Evolutionary conservation across 2,113 vertebrate species (phyloP), one percentile per base, ranked within the genome.

Genomic region (Atherinomorus stipes): DNA sequence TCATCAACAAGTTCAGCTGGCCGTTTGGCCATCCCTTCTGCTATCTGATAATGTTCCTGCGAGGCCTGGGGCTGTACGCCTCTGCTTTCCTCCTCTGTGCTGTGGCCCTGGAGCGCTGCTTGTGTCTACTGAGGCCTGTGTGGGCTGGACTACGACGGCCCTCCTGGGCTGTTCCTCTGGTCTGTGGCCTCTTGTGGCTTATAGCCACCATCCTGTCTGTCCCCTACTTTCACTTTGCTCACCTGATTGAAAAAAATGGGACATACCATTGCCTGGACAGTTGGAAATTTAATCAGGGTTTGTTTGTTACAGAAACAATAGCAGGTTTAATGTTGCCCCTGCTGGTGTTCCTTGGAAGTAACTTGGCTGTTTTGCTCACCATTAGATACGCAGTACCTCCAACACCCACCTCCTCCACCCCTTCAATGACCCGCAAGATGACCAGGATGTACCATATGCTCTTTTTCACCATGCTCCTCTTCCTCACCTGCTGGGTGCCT

Each of bases 401-500:
- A 1, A 68, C 79, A 16, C 77, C 90, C 1, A 84, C 81, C 1
- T 76, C 83, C 28, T 40, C 68, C 37, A 57, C 83, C 42, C 64
- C 71, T 57, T 84, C 60, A 51, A 58, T 34, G 11, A 15, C 83
- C 11, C 86, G 89, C 22, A 88, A 83, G 56, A 76, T 94, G 77
- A 60, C 0, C 19, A 91, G 90, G 26, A 90, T 95, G 74, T 94
- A 94, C 80, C 90, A 93, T 0, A 83, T 95, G 21, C 89, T 95
- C 25, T 92, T 93, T 45, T 44, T 90, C 69, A 94, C 94, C 70
- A 94, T 95, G 92, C 86, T 95, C 21, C 76, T 95, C 67, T 95
- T 93, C 79, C 89, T 95, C 59, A 93, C 91, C 63, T 94, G 92
- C 64, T 95, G 94, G 94, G 93, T 95, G 47, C 94, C 94, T 3